These are phyloP conservation scores for Periophthalmodon schlosseri DNA, from an alignment of 2,113 vertebrate genomes.

Conservation along the genomic window DNA sequence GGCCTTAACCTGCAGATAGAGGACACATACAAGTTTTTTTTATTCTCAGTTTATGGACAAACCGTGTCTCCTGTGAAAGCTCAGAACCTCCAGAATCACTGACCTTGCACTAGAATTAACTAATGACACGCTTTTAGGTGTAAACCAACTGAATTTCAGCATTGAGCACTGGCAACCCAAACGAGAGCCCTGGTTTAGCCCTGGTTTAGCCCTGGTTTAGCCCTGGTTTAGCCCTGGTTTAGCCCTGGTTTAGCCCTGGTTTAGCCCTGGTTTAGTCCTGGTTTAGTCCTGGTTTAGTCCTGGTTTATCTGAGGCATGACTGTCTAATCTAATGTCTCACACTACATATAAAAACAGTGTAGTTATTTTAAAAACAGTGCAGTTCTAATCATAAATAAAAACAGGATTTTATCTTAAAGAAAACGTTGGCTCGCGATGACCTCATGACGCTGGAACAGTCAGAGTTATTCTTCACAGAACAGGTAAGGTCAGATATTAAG, in stretches of 20 bases:
- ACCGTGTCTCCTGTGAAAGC: too few species aligned
- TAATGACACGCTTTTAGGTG: too few species aligned
- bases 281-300: not conserved
- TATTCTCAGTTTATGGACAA: too few species aligned
- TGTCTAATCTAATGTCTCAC: not conserved
- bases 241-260: too few species aligned
- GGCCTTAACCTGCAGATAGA: too few species aligned
- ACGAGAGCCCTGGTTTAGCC: not conserved
- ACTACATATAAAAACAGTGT: not conserved
- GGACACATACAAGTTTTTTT: too few species aligned
- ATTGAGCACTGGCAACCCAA: too few species aligned
- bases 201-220: not conserved
- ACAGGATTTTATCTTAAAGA: not conserved
- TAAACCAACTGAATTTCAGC: too few species aligned
- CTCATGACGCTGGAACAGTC: not conserved
- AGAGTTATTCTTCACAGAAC: not conserved
- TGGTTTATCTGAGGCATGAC: not conserved
- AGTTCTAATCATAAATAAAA: not conserved
- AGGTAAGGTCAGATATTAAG: not conserved
- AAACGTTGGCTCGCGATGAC: not conserved
- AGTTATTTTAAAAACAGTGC: not conserved
- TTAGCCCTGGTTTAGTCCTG: too few species aligned
- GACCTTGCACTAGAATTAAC: too few species aligned
- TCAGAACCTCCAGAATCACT: too few species aligned
- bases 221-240: too few species aligned